Evolutionary conservation across 2,113 vertebrate genomes (phyloP).

Genomic region (Psilopsiagon aurifrons): DNA sequence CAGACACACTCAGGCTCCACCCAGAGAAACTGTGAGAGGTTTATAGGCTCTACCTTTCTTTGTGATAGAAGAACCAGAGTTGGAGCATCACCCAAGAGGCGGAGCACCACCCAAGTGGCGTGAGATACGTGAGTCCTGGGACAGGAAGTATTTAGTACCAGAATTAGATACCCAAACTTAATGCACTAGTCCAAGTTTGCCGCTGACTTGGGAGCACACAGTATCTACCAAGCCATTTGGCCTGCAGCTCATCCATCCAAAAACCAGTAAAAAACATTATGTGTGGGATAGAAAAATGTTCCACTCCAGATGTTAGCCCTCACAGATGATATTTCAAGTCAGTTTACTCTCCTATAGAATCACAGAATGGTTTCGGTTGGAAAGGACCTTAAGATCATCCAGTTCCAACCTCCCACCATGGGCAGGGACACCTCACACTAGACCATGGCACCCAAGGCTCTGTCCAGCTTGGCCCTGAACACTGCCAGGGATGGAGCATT

Average conservation of each 20-base stretch:
- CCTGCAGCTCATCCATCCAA: background rate
- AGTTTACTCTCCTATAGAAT: background rate
- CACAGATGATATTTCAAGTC: background rate
- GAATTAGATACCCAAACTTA: background rate
- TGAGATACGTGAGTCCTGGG: rapidly evolving
- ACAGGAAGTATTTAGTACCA: background rate
- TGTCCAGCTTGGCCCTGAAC: background rate
- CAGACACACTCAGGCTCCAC: background rate
- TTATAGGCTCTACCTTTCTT: background rate
- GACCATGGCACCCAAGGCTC: background rate
- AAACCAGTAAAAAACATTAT: background rate
- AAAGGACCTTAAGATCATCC: background rate
- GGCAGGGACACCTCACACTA: background rate
- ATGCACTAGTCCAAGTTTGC: rapidly evolving
- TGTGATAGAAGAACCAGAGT: background rate
- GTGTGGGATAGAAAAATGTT: background rate
- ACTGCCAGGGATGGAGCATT: background rate
- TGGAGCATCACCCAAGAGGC: background rate
- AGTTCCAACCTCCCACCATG: background rate
- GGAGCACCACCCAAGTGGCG: background rate
- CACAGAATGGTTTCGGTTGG: background rate
- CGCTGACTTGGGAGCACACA: background rate
- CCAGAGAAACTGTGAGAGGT: background rate
- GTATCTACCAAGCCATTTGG: background rate
- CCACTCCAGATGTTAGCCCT: background rate